Evolutionary conservation across 2,113 vertebrate genomes (phyloP).

Genomic region (Mormoops blainvillei): DNA sequence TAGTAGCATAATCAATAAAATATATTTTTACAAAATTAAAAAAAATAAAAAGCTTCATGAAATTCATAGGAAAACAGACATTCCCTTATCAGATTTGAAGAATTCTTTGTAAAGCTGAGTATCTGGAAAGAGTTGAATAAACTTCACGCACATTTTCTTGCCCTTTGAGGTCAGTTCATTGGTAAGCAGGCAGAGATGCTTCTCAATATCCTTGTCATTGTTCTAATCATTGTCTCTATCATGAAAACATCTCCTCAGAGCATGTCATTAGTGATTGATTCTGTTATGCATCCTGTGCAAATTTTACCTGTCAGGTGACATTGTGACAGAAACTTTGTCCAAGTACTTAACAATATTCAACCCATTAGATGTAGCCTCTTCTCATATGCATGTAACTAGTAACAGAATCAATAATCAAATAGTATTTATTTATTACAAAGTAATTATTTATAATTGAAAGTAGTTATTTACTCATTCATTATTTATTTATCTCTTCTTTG

Average conservation of each 20-base stretch:
- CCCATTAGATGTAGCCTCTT: neutral
- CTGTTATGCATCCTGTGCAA: neutral
- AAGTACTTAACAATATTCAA: neutral
- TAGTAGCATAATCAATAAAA: too few relatives aligned
- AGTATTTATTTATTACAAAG: neutral
- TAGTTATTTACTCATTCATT: neutral
- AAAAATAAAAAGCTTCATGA: neutral
- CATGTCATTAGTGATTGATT: neutral
- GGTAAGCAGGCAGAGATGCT: neutral
- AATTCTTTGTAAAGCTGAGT: slow-evolving; percentile 5
- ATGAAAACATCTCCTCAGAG: neutral
- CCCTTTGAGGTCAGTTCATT: neutral
- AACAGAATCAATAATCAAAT: neutral
- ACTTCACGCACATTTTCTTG: slow-evolving; percentile 2
- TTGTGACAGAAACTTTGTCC: neutral
- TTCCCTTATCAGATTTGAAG: neutral
- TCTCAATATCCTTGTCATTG: neutral
- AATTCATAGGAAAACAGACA: neutral
- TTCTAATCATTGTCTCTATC: neutral
- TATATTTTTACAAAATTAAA: too few relatives aligned
- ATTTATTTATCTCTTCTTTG: neutral
- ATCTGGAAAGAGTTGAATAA: neutral
- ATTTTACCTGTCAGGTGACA: neutral
- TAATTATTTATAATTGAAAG: neutral
- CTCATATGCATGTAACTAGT: neutral